Conservation (phyloP, 2,113 vertebrate species). For the Pheucticus melanocephalus region DNA sequence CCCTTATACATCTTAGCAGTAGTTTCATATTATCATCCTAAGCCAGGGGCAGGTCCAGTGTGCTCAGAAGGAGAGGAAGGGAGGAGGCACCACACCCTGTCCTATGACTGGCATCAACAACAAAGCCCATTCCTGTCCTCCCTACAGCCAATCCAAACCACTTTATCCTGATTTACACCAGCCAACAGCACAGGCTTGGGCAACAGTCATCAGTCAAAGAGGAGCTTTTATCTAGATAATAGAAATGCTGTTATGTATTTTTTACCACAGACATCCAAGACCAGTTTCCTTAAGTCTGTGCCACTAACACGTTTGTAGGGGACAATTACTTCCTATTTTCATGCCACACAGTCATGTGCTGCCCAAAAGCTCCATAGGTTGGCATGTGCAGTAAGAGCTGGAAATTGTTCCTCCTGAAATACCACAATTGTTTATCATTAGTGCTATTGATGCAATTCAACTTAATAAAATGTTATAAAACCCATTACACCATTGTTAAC, state of each 20-base stretch:
- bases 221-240: background rate
- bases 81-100: background rate
- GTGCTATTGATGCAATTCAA: conserved; percentile 27
- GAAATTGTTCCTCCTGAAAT: conserved; percentile 30
- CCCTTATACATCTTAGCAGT: background rate
- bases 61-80: background rate
- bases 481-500: conserved; percentile 28
- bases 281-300: background rate
- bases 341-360: background rate
- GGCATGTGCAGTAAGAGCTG: background rate
- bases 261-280: background rate
- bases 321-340: background rate
- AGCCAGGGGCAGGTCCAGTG: fast-evolving
- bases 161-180: background rate
- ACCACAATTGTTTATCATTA: conserved; percentile 35
- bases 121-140: background rate
- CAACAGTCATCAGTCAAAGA: background rate
- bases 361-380: background rate
- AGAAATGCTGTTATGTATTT: background rate
- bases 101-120: background rate
- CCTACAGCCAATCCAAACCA: background rate
- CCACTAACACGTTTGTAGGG: background rate
- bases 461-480: conserved; percentile 57
- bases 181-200: background rate
- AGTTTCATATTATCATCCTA: background rate